These are phyloP conservation scores for Trinectes maculatus DNA, from an alignment of 2,113 vertebrate genomes.

Conservation along the genomic window DNA sequence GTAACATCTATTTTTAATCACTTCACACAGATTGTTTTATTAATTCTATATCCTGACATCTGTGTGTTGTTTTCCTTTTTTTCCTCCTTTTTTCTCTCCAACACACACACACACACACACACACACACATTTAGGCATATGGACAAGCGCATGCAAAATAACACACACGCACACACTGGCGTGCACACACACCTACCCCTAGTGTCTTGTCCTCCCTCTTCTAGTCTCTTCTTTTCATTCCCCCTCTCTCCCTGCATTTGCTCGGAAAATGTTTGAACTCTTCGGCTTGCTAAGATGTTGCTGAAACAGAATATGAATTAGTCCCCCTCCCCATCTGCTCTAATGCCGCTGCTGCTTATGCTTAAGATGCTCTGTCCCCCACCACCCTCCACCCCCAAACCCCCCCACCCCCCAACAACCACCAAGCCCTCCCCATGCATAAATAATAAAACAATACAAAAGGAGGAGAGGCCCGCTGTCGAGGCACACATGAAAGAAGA, in stretches of 20 bases:
- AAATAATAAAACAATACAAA: constrained; percentile 86
- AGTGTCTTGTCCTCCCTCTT: constrained; percentile 71
- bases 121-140: constrained; percentile 30
- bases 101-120: constrained; percentile 14
- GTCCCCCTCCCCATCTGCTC: constrained; percentile 66
- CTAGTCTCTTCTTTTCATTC: constrained; percentile 58
- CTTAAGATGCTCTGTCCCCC: constrained; percentile 45
- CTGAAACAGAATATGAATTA: constrained; percentile 82
- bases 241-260: constrained; percentile 62
- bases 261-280: constrained; percentile 80
- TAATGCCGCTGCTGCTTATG: constrained; percentile 77
- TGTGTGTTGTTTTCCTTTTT: constrained; percentile 42
- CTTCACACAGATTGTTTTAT: constrained; percentile 34
- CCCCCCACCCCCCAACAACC: constrained; percentile 4
- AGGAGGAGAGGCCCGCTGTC: constrained; percentile 72
- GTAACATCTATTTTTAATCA: constrained; percentile 70
- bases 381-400: neutral
- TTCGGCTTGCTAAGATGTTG: constrained; percentile 76
- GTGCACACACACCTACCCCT: constrained; percentile 53
- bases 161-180: constrained; percentile 23
- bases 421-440: constrained; percentile 71
- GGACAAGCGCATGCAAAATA: constrained; percentile 46
- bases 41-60: constrained; percentile 30
- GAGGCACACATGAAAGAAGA: constrained; percentile 78
- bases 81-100: constrained; percentile 66